A percentile compares a stretch with the other conserved stretches of the same genome.
These are phyloP conservation scores for Balanococcus diminutus DNA, from an alignment of 2,888 invertebrate species.

Conservation along the genomic window DNA sequence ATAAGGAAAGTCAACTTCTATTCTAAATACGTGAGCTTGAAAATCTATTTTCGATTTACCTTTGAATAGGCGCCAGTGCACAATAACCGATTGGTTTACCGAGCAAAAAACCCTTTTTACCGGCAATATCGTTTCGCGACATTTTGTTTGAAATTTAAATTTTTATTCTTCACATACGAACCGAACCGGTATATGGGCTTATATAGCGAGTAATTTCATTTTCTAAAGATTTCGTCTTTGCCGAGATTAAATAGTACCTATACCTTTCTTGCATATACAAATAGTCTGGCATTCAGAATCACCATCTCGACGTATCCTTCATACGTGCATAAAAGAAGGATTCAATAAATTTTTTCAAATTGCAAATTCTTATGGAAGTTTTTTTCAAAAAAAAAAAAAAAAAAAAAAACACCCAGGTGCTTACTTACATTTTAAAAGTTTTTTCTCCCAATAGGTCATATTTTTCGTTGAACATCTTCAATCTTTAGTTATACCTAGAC, in stretches of 20 bases:
- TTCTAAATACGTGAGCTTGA: slow-evolving; percentile 42
- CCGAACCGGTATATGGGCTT: neutral
- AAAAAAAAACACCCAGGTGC: no score
- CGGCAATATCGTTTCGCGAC: neutral
- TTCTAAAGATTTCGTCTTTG: neutral
- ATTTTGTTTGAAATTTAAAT: slow-evolving; percentile 32
- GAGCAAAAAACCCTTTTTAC: neutral
- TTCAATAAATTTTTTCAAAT: neutral
- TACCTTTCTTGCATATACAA: neutral
- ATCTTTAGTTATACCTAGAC: no score
- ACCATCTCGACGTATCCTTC: neutral
- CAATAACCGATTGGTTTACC: neutral
- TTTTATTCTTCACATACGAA: neutral
- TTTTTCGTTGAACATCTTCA: neutral
- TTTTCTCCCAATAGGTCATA: neutral
- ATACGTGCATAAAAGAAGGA: neutral
- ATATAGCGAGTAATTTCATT: neutral
- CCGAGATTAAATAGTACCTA: neutral
- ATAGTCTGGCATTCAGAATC: neutral
- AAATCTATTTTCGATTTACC: slow-evolving; percentile 52
- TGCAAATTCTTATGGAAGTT: neutral
- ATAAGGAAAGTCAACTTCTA: slow-evolving; percentile 46
- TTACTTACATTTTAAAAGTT: neutral
- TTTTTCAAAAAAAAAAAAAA: no score
- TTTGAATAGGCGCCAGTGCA: slow-evolving; percentile 45